Base-by-base conservation (phyloP, 2,113 vertebrate species). In the Corythornis cristatus region DNA sequence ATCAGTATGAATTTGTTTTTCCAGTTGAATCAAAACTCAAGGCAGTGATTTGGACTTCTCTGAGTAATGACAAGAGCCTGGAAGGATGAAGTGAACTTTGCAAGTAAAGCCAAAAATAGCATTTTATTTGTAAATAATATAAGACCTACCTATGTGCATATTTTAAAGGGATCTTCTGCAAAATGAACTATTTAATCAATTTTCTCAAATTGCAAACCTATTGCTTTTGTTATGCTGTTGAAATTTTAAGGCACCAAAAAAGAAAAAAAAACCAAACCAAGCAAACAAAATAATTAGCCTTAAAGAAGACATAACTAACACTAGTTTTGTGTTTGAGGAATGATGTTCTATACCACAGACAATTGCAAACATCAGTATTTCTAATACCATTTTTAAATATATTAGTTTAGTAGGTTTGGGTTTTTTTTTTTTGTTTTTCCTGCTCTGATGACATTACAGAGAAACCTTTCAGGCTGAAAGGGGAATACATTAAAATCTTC, bases 11-110 rank as follows among this genome's bases (percentile, higher is more conserved):
- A 68, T 5, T 11, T 35, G 35, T 57, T 20, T 45, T 72, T 58
- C 61, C 28, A 66, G 35, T 46, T 68, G 66, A 86, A 37, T 79
- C 23, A 31, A 37, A 73, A 91, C 19, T 82, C 29, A 58, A 75
- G 56, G 67, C 64, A 76, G 37, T 50, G 57, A 80, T 66, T 66
- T 76, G 20, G 72, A 79, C 29, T 40, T n/a, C 56, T 76, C 72
- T 19, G 29, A 67, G 54, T 66, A 67, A 31, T 71, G 68, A 66
- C 19, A 66, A 88, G 46, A 88, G 51, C 79, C 72, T 66, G 42
- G 75, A 92, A 94, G 85, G 68, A 65, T 62, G 15, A 84, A 73
- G 20, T 65, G 72, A 91, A 89, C 79, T 94, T 70, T 60, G 20
- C 33, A 88, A 93, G 56, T 17, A 53, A 91, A 79, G 33, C 25